These are phyloP conservation scores for Eugnorisma glareosa DNA, from an alignment of 2,888 invertebrate genomes.

Conservation along the genomic window DNA sequence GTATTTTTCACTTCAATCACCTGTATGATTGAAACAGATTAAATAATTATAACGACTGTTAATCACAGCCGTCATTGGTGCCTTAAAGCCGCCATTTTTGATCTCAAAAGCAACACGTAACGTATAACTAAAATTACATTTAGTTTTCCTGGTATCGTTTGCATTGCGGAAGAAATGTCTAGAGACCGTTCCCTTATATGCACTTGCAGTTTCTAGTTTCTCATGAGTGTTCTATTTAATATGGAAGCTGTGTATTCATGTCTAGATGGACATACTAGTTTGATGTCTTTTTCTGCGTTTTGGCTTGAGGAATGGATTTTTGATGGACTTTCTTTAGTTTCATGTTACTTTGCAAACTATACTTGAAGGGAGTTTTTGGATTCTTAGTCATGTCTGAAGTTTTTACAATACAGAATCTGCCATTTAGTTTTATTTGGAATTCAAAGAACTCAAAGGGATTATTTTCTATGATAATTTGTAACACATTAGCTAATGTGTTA, in stretches of 20 bases:
- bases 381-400: neutral
- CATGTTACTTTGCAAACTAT: neutral
- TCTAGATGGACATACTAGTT: neutral
- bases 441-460: neutral
- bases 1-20: conserved; percentile 3
- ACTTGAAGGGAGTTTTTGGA: neutral
- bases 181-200: conserved; percentile 56
- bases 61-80: conserved; percentile 22
- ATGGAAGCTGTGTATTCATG: conserved; percentile 25
- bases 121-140: conserved; percentile 49
- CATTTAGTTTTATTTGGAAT: neutral
- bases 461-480: neutral
- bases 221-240: conserved; percentile 39
- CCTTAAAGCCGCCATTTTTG: conserved; percentile 9
- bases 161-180: conserved; percentile 60
- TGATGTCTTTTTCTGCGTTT: neutral
- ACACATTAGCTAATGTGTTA: neutral
- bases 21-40: neutral
- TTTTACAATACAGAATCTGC: neutral
- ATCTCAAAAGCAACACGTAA: conserved; percentile 40
- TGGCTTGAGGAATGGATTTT: neutral
- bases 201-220: conserved; percentile 52
- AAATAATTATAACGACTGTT: conserved; percentile 5
- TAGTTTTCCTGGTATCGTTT: conserved; percentile 51
- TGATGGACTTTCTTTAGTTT: neutral